A percentile compares a stretch with the other conserved stretches of the same genome.
These are phyloP conservation scores for Sebastes itinus DNA, from an alignment of 2,797 vertebrate species.

Conservation along the genomic window DNA sequence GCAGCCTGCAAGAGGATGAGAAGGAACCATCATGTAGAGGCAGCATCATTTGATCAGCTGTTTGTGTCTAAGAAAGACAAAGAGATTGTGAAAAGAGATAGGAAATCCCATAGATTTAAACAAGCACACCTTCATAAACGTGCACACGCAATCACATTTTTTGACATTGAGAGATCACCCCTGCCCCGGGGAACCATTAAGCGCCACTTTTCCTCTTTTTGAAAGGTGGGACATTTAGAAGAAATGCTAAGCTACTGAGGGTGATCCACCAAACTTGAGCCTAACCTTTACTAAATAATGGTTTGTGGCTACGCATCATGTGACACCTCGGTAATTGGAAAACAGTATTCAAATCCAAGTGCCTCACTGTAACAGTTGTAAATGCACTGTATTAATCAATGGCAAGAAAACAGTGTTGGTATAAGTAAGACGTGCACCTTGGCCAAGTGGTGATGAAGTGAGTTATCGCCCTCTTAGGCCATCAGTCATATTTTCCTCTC, in stretches of 20 bases:
- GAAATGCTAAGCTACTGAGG: constrained; percentile 37
- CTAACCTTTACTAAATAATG: constrained; percentile 67
- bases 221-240: constrained; percentile 69
- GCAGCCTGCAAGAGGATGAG: constrained; percentile 4
- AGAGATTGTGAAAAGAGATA: background rate
- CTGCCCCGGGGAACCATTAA: constrained; percentile 34
- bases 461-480: background rate
- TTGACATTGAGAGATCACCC: constrained; percentile 40
- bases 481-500: background rate
- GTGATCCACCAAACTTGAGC: constrained; percentile 53
- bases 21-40: background rate
- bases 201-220: constrained; percentile 43
- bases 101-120: background rate
- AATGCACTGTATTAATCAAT: background rate
- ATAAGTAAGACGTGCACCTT: background rate
- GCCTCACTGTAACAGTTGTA: background rate
- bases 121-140: background rate
- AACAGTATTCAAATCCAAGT: constrained; percentile 20
- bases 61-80: background rate
- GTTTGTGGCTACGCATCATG: constrained; percentile 33
- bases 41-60: background rate
- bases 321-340: constrained; percentile 37
- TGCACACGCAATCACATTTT: background rate
- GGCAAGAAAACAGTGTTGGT: background rate
- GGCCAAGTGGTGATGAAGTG: background rate